Evolutionary conservation across 2,113 vertebrate species (phyloP), one percentile per base, ranked within the genome.

Genomic region (Ceyx margarethae): DNA sequence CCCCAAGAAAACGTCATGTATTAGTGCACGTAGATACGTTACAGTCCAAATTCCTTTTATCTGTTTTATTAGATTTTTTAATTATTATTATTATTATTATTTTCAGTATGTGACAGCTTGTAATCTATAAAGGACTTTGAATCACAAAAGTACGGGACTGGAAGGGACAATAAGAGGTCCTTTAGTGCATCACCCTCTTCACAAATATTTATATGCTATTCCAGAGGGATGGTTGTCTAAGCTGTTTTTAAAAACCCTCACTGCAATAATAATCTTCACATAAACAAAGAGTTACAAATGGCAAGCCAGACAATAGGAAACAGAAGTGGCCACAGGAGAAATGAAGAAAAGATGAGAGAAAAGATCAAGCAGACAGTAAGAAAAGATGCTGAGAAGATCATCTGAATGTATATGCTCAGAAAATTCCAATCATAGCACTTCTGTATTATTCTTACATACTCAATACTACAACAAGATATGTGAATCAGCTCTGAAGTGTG

Each of bases 161-260:
- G 65, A 95, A 92, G 8, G 79, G 68, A 81, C 72, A 76, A 50
- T 33, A 91, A 71, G 67, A 79, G 43, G 58, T 80, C 58, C 54
- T 76, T 62, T 33, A 93, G 58, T 60, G 35, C 40, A 68, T 65
- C 60, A 57, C 15, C 16, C 1, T 85, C 79, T 87, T 88, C 65
- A 93, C 62, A 85, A 94, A 74, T 85, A 91, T 76, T 92, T 87
- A 79, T 65, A 81, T 20, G 26, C 13, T 86, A 48, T 76, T 94
- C 58, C 81, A 89, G 54, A 92, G 71, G 46, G 87, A 82, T 66
- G 48, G 21, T 72, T 72, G n/a, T 68, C 84, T 82, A 79, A 81
- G 21, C 58, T 50, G 29, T 84, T 93, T 81, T 78, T 67, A 56
- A 92, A 93, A 88, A 74, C 14, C n/a, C 48, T 81, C 84, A 68